Evolutionary conservation across 2,113 vertebrate genomes (phyloP), one percentile per base, ranked within the genome.

Genomic region (Prionailurus viverrinus): DNA sequence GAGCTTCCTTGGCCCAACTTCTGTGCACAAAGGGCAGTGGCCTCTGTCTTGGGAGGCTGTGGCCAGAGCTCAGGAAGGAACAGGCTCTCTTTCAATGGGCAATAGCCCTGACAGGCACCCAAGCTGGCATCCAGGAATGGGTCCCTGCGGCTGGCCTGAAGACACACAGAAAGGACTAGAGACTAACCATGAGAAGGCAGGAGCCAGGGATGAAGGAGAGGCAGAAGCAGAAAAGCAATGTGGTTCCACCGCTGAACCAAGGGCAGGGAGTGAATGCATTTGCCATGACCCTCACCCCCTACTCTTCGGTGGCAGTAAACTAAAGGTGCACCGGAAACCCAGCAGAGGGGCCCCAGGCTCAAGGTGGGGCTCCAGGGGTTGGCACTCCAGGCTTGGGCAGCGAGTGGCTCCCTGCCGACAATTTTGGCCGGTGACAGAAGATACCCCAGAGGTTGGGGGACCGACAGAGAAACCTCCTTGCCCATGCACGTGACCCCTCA

Each of bases 141-240:
- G 68, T 29, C 61, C 68, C 27, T 7, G 13, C 6, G n/a, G 36
- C 21, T 12, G 10, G 51, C 58, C 48, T 33, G 48, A n/a, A 21
- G 36, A 51, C 33, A 39, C 18, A 1, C 0, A 1, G 48, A 23
- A 13, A 69, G 19, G 36, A 39, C 41, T 0, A 4, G 55, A 4
- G 1, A 0, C 5, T 1, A 31, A 66, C 1, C 1, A 14, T 5
- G 41, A 16, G 85, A 1, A 1, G 23, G 29, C 58, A 1, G 31
- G 80, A 71, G 84, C 48, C 3, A 0, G 33, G 6, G 19, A 0
- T 0, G 33, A 39, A 84, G 83, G 27, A 1, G 16, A 0, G 3
- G 14, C 2, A 1, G 0, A 5, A 3, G 4, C 2, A n/a, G 87
- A 63, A 29, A 5, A 12, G 27, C 11, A 0, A 41, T 4, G 39